Conservation (phyloP, 2,797 vertebrate species). For the Alosa sapidissima region DNA sequence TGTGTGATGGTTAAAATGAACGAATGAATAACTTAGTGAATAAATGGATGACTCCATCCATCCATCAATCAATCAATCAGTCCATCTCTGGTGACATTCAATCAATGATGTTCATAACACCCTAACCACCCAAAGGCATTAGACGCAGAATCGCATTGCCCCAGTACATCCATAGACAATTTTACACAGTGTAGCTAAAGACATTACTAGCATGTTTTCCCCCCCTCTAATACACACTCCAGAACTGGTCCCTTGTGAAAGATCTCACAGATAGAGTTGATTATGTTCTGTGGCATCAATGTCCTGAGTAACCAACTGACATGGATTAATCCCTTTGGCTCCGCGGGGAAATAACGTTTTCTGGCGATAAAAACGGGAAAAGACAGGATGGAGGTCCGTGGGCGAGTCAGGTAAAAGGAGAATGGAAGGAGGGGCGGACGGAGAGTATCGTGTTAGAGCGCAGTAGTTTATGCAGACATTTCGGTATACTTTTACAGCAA, state of each 20-base stretch:
- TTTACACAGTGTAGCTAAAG: not conserved
- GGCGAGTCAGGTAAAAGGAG: not conserved
- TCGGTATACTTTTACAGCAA: too few species aligned
- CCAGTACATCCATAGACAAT: not conserved
- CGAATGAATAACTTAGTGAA: not conserved
- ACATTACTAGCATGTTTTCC: not conserved
- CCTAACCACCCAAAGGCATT: not conserved
- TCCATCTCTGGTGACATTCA: not conserved
- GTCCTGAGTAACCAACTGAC: slow-evolving; percentile 15
- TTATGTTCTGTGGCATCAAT: slow-evolving; percentile 8
- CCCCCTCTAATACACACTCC: not conserved
- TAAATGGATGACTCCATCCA: not conserved
- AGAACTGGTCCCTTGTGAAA: not conserved
- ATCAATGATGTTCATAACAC: not conserved
- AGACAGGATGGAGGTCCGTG: not conserved
- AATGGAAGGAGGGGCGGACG: not conserved
- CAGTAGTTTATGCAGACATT: too few species aligned
- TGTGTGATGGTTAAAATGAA: not conserved
- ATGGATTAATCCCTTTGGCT: slow-evolving; percentile 1
- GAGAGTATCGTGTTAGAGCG: not conserved
- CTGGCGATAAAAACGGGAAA: not conserved
- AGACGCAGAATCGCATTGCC: not conserved
- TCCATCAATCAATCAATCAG: not conserved
- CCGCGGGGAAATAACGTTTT: not conserved
- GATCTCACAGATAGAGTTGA: slow-evolving; percentile 9